These are phyloP conservation scores for Anableps anableps DNA, from an alignment of 2,797 vertebrate genomes.

Conservation along the genomic window DNA sequence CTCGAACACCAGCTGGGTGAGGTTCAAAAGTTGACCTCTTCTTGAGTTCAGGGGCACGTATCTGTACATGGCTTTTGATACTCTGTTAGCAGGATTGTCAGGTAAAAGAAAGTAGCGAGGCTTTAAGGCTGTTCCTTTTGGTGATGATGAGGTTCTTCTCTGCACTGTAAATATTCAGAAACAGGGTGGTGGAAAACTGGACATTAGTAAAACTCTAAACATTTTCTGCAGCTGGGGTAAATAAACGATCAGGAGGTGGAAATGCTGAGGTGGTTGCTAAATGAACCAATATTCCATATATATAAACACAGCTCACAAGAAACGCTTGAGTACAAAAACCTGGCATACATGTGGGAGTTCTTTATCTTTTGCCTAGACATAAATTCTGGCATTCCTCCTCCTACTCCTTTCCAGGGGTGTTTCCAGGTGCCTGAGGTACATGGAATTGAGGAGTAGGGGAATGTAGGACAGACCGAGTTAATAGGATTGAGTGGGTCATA, in stretches of 20 bases:
- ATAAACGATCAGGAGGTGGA: constrained; percentile 22
- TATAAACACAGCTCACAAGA: constrained; percentile 41
- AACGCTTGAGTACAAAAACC: constrained; percentile 16
- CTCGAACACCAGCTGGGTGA: constrained; percentile 45
- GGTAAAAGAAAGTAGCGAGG: constrained; percentile 7
- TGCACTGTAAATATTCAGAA: constrained; percentile 45
- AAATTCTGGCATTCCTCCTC: constrained; percentile 45
- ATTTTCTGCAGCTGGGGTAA: constrained; percentile 10
- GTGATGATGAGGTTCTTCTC: constrained; percentile 28
- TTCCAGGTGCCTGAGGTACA: constrained; percentile 31
- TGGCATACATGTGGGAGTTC: constrained; percentile 7
- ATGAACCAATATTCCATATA: constrained; percentile 10
- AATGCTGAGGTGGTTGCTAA: constrained; percentile 28
- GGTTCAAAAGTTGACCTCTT: constrained; percentile 43
- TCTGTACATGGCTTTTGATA: constrained; percentile 49
- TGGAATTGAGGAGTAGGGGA: constrained; percentile 49
- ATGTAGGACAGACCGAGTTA: constrained; percentile 75
- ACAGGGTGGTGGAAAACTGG: constrained; percentile 33
- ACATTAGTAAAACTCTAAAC: constrained; percentile 31
- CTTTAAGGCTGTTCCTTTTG: constrained; percentile 22
- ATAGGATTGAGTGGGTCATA: constrained; percentile 75
- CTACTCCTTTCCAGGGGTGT: constrained; percentile 31
- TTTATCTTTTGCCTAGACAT: constrained; percentile 60
- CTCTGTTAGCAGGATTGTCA: constrained; percentile 25
- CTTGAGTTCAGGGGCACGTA: constrained; percentile 43